These are phyloP conservation scores for Sturnira hondurensis DNA, from an alignment of 2,113 vertebrate genomes.

Conservation along the genomic window DNA sequence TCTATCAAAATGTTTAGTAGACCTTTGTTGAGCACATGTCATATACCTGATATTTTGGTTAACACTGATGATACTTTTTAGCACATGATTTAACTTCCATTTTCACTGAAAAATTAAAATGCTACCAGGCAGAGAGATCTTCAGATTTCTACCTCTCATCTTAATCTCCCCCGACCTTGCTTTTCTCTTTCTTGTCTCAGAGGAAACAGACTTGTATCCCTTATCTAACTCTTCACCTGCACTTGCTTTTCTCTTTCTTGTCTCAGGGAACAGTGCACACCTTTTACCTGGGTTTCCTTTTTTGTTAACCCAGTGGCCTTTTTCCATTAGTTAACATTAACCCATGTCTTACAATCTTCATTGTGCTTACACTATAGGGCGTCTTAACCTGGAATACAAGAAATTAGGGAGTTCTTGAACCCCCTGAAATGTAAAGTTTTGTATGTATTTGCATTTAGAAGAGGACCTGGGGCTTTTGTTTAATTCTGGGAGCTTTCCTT, in stretches of 20 bases:
- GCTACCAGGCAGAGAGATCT: not conserved
- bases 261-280: not conserved
- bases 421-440: not conserved
- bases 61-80: not conserved
- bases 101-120: conserved; percentile 38
- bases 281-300: not conserved
- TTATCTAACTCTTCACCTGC: conserved; percentile 4
- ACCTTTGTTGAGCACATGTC: not conserved
- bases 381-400: not conserved
- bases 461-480: not conserved
- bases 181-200: not conserved
- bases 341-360: not conserved
- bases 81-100: not conserved
- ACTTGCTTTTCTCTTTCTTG: not conserved
- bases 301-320: not conserved
- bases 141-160: not conserved
- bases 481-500: conserved; percentile 6
- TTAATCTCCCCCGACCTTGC: not conserved
- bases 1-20: not conserved
- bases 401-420: not conserved
- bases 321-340: not conserved
- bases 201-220: not conserved
- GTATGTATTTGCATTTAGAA: conserved; percentile 35
- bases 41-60: not conserved
- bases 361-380: not conserved